Base-by-base conservation (phyloP, 2,113 vertebrate species). In the Cariama cristata region DNA sequence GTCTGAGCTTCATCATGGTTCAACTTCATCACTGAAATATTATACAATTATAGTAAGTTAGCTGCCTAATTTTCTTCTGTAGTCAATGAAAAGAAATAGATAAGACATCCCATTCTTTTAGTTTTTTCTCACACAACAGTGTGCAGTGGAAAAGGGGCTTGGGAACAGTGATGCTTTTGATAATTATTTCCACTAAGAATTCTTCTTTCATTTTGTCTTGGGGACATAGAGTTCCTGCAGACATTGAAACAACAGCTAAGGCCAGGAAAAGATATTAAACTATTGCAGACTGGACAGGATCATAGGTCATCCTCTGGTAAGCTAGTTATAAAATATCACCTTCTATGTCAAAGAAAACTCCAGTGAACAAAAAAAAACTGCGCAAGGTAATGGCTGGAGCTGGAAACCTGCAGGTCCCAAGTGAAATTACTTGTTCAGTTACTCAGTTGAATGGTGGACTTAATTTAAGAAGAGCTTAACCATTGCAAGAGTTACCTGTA, bases 261-360 rank as follows among this genome's bases (percentile, higher is more conserved):
- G 33, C 12, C 40, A 75, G 44, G 60, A 89, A 96, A 93, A 91
- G 47, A 68, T 85, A 91, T 84, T 94, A 94, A 95, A 79, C 17
- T 81, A 8, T 47, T 84, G 23, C 27, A 82, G 68, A 64, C 26
- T 64, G 90, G 84, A 68, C 60, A 93, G 56, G 69, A 64, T 94
- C 56, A 60, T 13, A 87, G 80, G 86, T 79, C 83, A 91, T 44
- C 68, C 23, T 74, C 38, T 79, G 32, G 60, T 83, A 79, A 64
- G 50, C 33, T 64, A 49, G 77, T 77, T 89, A 72, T 56, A 87
- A 94, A 94, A 87, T 53, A 77, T 56, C 68, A 71, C 12, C 17
- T 67, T 56, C 76, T 74, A 14, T 59, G 71, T 44, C 52, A 62
- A 96, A 94, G 32, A 94, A 87, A 72, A 63, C 60, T 81, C 68